Conservation (phyloP, 2,113 vertebrate genomes). For the Ivindomyrus marchei region DNA sequence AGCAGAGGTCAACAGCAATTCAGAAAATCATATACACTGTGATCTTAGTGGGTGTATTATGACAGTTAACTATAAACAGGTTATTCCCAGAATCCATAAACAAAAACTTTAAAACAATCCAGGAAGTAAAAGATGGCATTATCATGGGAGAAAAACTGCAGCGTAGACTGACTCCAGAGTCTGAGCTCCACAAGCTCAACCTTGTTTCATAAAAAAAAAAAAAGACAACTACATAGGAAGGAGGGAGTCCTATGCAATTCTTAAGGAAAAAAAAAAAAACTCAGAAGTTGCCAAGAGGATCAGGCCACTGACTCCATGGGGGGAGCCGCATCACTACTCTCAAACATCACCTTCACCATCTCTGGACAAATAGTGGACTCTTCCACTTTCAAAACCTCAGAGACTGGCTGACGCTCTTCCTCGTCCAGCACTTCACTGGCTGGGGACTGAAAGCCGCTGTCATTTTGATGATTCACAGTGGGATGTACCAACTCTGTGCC, state of each 20-base stretch:
- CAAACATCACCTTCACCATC: constrained; percentile 36
- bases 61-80: not conserved
- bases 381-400: constrained; percentile 29
- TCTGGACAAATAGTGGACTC: constrained; percentile 28
- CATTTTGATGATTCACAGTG: not conserved
- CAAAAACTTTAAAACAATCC: not conserved
- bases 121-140: not conserved
- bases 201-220: not conserved
- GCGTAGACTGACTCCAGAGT: not conserved
- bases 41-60: not conserved
- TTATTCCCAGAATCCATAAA: not conserved
- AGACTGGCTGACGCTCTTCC: constrained; percentile 21
- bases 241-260: not conserved
- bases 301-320: constrained; percentile 42
- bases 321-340: constrained; percentile 29
- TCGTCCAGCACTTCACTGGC: constrained; percentile 33
- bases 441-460: constrained; percentile 46
- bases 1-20: not conserved
- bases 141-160: not conserved
- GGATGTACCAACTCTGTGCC: not conserved
- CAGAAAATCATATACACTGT: not conserved
- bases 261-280: constrained; percentile 6
- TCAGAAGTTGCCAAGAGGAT: constrained; percentile 15
- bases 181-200: not conserved
- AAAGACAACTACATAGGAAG: not conserved